Conservation (phyloP, 1,140 invertebrate species). For the Drosophila leontia region DNA sequence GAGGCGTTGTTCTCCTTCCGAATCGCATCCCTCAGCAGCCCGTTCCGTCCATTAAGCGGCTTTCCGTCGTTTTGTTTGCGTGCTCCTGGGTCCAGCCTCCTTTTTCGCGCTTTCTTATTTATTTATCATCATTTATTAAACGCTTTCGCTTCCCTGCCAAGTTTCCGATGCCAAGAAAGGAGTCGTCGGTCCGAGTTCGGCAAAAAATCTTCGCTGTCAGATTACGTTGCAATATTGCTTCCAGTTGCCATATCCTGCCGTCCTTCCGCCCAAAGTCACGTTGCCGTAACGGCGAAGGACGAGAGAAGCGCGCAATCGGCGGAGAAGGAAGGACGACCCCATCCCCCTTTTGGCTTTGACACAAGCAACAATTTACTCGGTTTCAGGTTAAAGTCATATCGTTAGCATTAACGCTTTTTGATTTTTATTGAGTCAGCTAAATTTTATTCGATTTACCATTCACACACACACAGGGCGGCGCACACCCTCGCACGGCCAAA, state of each 20-base stretch:
- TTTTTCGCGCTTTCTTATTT: constrained; percentile 68
- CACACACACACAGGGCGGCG: constrained; percentile 27
- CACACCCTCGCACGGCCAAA: constrained; percentile 26
- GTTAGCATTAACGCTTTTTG: constrained; percentile 85
- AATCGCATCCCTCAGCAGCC: constrained; percentile 5
- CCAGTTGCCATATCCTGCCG: constrained; percentile 79
- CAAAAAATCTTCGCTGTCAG: constrained; percentile 79
- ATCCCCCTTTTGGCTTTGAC: constrained; percentile 66
- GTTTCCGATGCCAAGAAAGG: constrained; percentile 65
- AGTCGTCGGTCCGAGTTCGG: constrained; percentile 36
- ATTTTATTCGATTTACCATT: constrained; percentile 84
- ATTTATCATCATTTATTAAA: constrained; percentile 81
- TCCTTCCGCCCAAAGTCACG: constrained; percentile 66
- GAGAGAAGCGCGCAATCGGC: constrained; percentile 5
- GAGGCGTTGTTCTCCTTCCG: background rate
- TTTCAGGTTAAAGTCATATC: constrained; percentile 85
- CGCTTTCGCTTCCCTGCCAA: constrained; percentile 50
- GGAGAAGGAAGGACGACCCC: constrained; percentile 13
- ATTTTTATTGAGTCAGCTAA: constrained; percentile 85
- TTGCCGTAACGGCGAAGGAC: constrained; percentile 28
- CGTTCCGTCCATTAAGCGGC: constrained; percentile 54
- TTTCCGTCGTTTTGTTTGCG: constrained; percentile 32
- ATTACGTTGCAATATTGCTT: constrained; percentile 82
- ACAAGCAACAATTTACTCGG: constrained; percentile 82
- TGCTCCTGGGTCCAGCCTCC: constrained; percentile 45